phyloP scores from a whole-genome alignment of 2,888 invertebrate species.

The Netelia fuscicornis region DNA sequence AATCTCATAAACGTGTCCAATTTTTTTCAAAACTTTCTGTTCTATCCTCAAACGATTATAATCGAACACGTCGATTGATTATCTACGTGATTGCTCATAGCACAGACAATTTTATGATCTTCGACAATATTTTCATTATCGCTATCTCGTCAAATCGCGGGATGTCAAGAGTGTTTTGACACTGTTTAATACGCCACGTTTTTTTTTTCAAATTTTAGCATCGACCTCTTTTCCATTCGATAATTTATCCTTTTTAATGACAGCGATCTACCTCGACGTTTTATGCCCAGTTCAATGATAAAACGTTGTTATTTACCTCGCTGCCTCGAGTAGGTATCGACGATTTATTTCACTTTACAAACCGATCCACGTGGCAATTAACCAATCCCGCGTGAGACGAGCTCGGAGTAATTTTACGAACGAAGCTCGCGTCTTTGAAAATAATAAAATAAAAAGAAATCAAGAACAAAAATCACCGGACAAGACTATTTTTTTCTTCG shows the following conservation, averaged over 20 bases:
- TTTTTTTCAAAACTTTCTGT: not conserved
- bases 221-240: conserved; percentile 23
- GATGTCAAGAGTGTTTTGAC: conserved; percentile 18
- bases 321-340: too few relatives aligned
- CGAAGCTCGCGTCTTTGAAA: not conserved
- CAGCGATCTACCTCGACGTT: not conserved
- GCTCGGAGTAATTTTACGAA: conserved; percentile 20
- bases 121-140: not conserved
- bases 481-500: conserved; percentile 31
- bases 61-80: not conserved
- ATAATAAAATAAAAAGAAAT: conserved; percentile 5
- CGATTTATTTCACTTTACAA: conserved; percentile 24
- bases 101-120: conserved; percentile 10
- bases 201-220: conserved; percentile 1
- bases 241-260: conserved; percentile 18
- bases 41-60: not conserved
- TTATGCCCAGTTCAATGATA: conserved; percentile 12
- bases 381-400: conserved; percentile 21
- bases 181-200: not conserved
- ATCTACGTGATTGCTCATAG: not conserved
- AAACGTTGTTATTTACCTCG: conserved; percentile 3
- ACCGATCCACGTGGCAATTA: conserved; percentile 32
- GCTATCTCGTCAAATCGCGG: not conserved
- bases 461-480: conserved; percentile 21
- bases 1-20: not conserved